These are phyloP conservation scores for Dusona sp. DNA, from an alignment of 2,888 invertebrate genomes.

Conservation along the genomic window DNA sequence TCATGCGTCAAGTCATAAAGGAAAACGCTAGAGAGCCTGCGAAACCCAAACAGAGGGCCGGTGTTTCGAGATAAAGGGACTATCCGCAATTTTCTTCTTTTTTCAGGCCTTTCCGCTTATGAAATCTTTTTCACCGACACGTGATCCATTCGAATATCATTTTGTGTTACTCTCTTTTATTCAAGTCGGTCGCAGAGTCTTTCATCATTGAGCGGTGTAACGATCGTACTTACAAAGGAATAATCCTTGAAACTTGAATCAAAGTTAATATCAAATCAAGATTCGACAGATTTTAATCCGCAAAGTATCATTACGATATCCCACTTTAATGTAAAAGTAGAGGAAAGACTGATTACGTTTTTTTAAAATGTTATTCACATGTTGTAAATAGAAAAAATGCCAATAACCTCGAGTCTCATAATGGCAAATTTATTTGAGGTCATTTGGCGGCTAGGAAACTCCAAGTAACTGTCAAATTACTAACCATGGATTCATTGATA, in stretches of 20 bases:
- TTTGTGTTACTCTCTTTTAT: neutral
- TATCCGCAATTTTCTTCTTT: slow-evolving; percentile 61
- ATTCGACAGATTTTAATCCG: no score
- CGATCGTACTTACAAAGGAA: neutral
- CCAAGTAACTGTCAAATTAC: no score
- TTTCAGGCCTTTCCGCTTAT: slow-evolving; percentile 17
- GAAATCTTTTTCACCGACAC: slow-evolving; percentile 4
- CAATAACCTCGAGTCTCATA: no score
- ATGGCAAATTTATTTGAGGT: no score
- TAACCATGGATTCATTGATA: no score
- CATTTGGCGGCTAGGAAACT: no score
- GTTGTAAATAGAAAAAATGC: no score
- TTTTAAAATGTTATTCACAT: no score
- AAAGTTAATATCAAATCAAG: neutral
- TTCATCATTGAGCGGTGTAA: neutral
- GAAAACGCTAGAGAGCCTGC: slow-evolving; percentile 59
- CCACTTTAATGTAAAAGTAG: no score
- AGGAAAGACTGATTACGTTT: no score
- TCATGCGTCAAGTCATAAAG: slow-evolving; percentile 73
- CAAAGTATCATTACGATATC: no score
- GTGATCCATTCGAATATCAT: neutral
- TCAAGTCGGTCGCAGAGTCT: no score
- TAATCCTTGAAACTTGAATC: neutral
- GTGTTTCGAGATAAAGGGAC: slow-evolving; percentile 66
- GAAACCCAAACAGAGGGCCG: slow-evolving; percentile 74